Evolutionary conservation across 2,888 invertebrate genomes (phyloP).

Genomic region (Apotomis betuletana): DNA sequence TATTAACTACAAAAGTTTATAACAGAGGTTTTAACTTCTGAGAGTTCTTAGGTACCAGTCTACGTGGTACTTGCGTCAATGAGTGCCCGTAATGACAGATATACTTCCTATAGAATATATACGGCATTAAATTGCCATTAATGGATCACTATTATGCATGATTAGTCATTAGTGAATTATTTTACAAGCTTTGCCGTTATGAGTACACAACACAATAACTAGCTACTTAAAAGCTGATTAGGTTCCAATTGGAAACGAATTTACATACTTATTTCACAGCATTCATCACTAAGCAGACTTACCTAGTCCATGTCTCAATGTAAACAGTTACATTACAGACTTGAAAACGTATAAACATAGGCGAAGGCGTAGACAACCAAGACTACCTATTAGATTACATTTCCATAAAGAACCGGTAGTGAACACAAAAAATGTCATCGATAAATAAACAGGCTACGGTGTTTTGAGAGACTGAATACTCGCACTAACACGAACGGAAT

Average conservation of each 20-base stretch:
- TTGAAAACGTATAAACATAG: too few relatives aligned
- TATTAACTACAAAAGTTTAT: too few relatives aligned
- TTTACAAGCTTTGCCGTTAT: constrained; percentile 13
- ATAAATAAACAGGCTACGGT: constrained; percentile 10
- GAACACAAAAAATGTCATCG: not conserved
- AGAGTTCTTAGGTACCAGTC: not conserved
- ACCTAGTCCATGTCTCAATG: too few relatives aligned
- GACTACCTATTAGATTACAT: constrained; percentile 1
- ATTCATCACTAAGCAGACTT: not conserved
- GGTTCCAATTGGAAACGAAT: constrained; percentile 19
- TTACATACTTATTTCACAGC: not conserved
- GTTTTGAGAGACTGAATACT: constrained; percentile 14
- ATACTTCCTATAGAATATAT: not conserved
- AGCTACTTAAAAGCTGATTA: too few relatives aligned
- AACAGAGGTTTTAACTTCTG: too few relatives aligned
- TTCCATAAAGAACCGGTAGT: constrained; percentile 4
- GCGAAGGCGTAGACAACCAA: too few relatives aligned
- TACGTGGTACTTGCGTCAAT: not conserved
- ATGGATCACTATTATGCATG: not conserved
- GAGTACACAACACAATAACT: constrained; percentile 1
- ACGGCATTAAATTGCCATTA: not conserved
- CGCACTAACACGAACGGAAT: constrained; percentile 11
- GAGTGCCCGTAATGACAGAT: not conserved
- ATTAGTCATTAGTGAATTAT: not conserved
- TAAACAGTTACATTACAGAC: too few relatives aligned